A percentile compares a stretch with the other conserved stretches of the same genome.
phyloP scores from a whole-genome alignment of 92 coral and sea anemone species.

The Pocillopora meandrina region DNA sequence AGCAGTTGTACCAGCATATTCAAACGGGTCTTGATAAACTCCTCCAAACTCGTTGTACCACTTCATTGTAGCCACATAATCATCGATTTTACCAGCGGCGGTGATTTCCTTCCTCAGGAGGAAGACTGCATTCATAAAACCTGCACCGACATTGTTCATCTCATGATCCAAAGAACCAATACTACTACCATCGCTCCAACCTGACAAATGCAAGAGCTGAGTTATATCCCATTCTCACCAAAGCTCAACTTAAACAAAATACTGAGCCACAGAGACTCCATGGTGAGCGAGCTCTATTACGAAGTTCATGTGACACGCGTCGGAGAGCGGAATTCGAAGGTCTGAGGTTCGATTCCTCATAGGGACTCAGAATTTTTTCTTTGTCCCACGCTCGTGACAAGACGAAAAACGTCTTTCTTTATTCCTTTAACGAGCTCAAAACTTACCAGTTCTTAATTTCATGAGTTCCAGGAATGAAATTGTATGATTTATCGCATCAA shows the following conservation, averaged over 20 bases:
- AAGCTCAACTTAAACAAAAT: not conserved
- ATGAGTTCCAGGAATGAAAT: no score
- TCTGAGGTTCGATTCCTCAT: no score
- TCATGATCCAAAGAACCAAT: conserved; percentile 61
- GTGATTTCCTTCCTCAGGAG: conserved; percentile 36
- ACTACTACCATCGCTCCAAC: conserved; percentile 53
- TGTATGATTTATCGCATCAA: no score
- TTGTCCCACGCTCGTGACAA: no score
- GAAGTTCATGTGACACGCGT: no score
- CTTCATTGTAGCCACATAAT: conserved; percentile 28
- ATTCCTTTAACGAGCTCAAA: no score
- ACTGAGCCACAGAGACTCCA: no score
- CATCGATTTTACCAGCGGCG: conserved; percentile 5
- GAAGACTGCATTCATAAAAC: conserved; percentile 56
- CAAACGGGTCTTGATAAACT: conserved; percentile 39
- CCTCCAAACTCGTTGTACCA: conserved; percentile 7
- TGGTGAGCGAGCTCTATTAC: no score
- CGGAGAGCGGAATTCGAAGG: no score
- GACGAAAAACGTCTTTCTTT: no score
- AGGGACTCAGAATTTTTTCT: no score
- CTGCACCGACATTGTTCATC: conserved; percentile 51
- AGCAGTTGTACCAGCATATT: conserved; percentile 62
- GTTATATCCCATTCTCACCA: not conserved
- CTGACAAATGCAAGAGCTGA: not conserved
- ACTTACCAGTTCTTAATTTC: no score